Evolutionary conservation across 2,797 vertebrate species (phyloP).

Genomic region (Silurus lanzhouensis): DNA sequence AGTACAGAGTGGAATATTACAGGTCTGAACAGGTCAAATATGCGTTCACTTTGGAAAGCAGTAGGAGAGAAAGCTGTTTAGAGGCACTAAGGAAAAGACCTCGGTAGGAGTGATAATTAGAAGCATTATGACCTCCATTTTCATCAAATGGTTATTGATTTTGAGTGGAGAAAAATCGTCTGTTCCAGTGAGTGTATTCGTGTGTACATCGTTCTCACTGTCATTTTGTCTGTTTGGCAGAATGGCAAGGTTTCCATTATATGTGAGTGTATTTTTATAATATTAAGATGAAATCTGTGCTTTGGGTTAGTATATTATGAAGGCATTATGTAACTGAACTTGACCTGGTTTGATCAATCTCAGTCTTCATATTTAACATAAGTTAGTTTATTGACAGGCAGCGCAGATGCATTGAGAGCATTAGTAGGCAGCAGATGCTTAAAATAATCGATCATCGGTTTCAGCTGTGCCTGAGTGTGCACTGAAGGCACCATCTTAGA

Average conservation of each 20-base stretch:
- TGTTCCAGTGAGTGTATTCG: neutral
- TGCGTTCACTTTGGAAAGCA: slow-evolving; percentile 32
- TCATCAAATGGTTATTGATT: slow-evolving; percentile 46
- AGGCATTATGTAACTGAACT: slow-evolving; percentile 22
- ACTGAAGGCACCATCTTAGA: slow-evolving; percentile 50
- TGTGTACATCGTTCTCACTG: neutral
- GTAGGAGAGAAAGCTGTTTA: slow-evolving; percentile 20
- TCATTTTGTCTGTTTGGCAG: neutral
- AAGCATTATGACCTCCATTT: slow-evolving; percentile 46
- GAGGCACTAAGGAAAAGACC: slow-evolving; percentile 8
- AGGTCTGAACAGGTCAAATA: slow-evolving; percentile 30
- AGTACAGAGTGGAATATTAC: slow-evolving; percentile 40
- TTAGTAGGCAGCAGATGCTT: slow-evolving; percentile 48
- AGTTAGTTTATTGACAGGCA: slow-evolving; percentile 50
- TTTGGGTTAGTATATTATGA: neutral
- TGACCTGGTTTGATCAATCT: slow-evolving; percentile 18
- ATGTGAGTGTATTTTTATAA: neutral
- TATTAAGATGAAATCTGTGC: neutral
- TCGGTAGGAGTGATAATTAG: slow-evolving; percentile 43
- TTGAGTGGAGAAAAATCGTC: slow-evolving; percentile 23
- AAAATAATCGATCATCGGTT: slow-evolving; percentile 55
- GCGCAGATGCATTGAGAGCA: slow-evolving; percentile 49
- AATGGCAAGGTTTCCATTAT: neutral
- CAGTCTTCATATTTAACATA: slow-evolving; percentile 25
- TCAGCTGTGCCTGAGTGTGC: slow-evolving; percentile 32